Base-by-base conservation (phyloP, 1,140 invertebrate genomes). In the Gryon sp. region DNA sequence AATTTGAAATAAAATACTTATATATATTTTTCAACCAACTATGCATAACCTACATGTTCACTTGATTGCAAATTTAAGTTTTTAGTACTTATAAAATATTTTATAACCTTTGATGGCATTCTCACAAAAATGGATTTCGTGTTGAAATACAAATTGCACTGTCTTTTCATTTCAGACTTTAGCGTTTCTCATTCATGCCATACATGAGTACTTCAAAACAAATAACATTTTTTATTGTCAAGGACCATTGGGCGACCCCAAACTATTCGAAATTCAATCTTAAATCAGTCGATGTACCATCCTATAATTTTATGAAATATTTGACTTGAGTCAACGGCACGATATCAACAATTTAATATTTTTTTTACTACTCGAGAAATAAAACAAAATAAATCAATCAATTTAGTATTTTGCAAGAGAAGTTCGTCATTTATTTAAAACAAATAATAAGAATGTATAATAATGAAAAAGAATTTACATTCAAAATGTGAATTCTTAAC, bases 111-210 rank as follows among this genome's bases (percentile, higher is more conserved):
- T 43, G 66, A 60, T 60, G 53, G 2, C 66, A 34, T 1, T 26
- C 45, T 43, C 59, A 57, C 60, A 65, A 22, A 73, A 57, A 73
- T 43, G 43, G 19, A n/a, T n/a, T n/a, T n/a, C 8, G 28, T 9
- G 45, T n/a, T 20, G 36, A 65, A 73, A 73, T 73, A 59, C 65
- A 65, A 52, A 74, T 66, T 52, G 70, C 55, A 65, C 65, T 74
- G 60, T 66, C 60, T 74, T 74, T 66, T 66, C 60, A 74, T 74
- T 74, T 66, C 53, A 53, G 53, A 74, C 52, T 59, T 73, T 65
- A 73, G 57, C 59, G 59, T 65, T 52, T 38, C 12, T 14, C 26
- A 24, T 24, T 24, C 22, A 24, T 24, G 22, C 7, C 22, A 24
- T 50, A 65, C 69, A 73, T 40, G 40, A 59, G 24, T 19, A 52